Evolutionary conservation across 1,140 invertebrate genomes (phyloP).

Genomic region (Drosophila melanica): DNA sequence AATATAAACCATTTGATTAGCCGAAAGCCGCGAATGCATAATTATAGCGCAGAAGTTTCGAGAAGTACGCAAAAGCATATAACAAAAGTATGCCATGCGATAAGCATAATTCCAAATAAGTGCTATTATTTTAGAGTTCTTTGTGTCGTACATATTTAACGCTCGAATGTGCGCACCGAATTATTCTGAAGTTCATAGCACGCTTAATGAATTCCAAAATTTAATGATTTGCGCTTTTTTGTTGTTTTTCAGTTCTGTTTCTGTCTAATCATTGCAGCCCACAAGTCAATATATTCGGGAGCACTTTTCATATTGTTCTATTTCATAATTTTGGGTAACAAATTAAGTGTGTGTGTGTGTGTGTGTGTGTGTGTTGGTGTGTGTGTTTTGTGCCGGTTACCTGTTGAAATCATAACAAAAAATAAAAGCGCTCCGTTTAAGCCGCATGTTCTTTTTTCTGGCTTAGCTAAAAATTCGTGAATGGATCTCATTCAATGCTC

Average conservation of each 20-base stretch:
- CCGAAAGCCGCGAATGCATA: neutral
- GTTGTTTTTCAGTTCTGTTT: constrained; percentile 2
- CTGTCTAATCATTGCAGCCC: constrained; percentile 36
- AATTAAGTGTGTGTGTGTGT: constrained; percentile 29
- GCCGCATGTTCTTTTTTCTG: neutral
- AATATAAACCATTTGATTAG: constrained; percentile 16
- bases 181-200: constrained; percentile 54
- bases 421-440: constrained; percentile 15
- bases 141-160: constrained; percentile 12
- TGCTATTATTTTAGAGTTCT: constrained; percentile 19
- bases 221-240: constrained; percentile 62
- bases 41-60: constrained; percentile 23
- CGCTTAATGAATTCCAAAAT: constrained; percentile 62
- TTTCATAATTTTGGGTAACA: constrained; percentile 63
- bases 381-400: constrained; percentile 25
- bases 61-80: constrained; percentile 25
- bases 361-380: neutral
- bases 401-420: constrained; percentile 39
- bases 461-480: constrained; percentile 33
- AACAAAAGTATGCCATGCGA: constrained; percentile 30
- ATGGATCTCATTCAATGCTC: constrained; percentile 68
- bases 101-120: constrained; percentile 32
- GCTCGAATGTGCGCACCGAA: constrained; percentile 15
- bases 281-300: constrained; percentile 20
- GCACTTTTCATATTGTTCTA: constrained; percentile 23